phyloP scores from a whole-genome alignment of 2,113 vertebrate species.

The Nothoprocta pentlandii region DNA sequence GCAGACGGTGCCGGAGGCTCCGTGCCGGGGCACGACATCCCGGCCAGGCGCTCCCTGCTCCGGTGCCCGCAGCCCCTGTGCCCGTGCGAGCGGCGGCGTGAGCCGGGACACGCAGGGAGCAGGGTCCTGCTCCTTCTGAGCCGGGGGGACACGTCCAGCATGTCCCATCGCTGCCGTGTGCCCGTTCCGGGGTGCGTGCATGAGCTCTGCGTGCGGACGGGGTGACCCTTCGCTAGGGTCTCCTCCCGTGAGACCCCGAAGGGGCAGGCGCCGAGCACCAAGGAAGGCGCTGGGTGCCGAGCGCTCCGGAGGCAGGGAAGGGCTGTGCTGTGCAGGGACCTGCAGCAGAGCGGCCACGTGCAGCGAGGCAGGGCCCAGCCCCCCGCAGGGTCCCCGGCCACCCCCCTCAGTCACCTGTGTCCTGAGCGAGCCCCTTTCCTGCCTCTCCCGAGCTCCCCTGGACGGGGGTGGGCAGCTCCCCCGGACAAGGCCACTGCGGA shows the following conservation, averaged over 20 bases:
- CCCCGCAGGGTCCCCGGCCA: not conserved
- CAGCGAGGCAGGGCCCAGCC: not conserved
- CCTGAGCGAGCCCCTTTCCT: not conserved
- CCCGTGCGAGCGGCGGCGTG: not conserved
- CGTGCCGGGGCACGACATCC: accelerated
- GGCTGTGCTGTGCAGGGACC: accelerated
- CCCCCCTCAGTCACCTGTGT: not conserved
- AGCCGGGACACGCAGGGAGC: no score
- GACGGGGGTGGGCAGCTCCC: not conserved
- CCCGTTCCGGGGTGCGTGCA: accelerated
- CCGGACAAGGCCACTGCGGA: not conserved
- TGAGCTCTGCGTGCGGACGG: not conserved
- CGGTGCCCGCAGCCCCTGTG: not conserved
- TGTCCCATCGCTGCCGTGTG: no score
- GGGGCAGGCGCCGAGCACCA: not conserved
- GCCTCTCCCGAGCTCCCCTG: accelerated
- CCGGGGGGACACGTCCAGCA: no score
- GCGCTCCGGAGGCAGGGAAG: accelerated
- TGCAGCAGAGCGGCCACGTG: accelerated
- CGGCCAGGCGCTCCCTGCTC: not conserved
- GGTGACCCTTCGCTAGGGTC: not conserved
- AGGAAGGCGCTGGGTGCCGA: accelerated
- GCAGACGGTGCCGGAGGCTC: not conserved
- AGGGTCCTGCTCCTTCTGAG: no score
- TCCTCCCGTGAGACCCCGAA: not conserved